Conservation (phyloP, 2,888 invertebrate species). For the Drosophila meridiana region DNA sequence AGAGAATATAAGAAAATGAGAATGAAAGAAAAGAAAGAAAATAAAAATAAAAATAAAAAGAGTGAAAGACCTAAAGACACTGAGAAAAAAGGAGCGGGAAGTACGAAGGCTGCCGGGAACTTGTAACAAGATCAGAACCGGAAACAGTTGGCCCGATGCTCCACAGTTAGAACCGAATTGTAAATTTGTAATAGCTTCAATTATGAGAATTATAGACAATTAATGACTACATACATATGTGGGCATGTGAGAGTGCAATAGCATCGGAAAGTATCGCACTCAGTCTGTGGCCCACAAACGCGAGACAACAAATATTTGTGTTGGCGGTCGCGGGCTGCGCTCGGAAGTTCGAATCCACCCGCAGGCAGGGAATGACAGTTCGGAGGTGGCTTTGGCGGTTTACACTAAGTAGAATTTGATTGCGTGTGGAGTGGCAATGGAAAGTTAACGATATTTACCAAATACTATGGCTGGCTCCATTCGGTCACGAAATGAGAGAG, state of each 20-base stretch:
- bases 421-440: slow-evolving; percentile 69
- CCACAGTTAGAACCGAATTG: not conserved
- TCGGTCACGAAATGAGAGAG: slow-evolving; percentile 28
- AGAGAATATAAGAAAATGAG: too few species aligned
- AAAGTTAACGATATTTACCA: slow-evolving; percentile 79
- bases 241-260: not conserved
- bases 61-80: too few species aligned
- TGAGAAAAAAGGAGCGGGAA: not conserved
- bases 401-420: slow-evolving; percentile 65
- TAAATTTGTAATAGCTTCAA: not conserved
- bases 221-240: not conserved
- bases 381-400: slow-evolving; percentile 21
- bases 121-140: not conserved
- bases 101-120: not conserved
- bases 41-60: too few species aligned
- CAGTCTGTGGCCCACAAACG: slow-evolving; percentile 10
- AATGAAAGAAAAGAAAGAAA: too few species aligned
- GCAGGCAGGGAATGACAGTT: not conserved
- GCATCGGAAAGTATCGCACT: slow-evolving; percentile 2
- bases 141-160: not conserved
- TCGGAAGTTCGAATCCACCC: not conserved
- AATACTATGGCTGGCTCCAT: slow-evolving; percentile 59
- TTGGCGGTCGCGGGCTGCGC: not conserved
- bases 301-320: slow-evolving; percentile 41
- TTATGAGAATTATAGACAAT: not conserved